Base-by-base conservation (phyloP, 1,140 invertebrate species). In the Pseudachorutes palmiensis region DNA sequence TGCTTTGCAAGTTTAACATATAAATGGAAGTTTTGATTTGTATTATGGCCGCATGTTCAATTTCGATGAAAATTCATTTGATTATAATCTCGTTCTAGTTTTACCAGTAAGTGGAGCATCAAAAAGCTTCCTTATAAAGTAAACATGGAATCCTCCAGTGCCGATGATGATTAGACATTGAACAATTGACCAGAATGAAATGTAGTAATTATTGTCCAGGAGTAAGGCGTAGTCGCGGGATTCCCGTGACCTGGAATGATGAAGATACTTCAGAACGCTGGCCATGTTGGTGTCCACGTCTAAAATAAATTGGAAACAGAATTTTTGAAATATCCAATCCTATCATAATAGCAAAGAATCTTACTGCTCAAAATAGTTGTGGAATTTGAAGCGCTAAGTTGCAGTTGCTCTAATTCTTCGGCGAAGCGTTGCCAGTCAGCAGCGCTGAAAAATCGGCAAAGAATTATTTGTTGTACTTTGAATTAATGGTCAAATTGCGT, bases 361-460 rank as follows among this genome's bases (percentile, higher is more conserved):
- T 75, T 76, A 82, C 68, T 80, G 57, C 64, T 55, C 12, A 69
- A 49, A 5, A 57, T 62, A 32, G 22, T 26, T 1, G 92, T 94
- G 76, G 94, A 94, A 78, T 95, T 95, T 67, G 87, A 84, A 64
- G 94, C 92, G 70, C 91, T 88, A 69, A 94, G 80, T 75, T 94
- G 87, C 61, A 93, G 75, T 51, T 90, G 87, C 76, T 92, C 87
- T 1, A 97, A 81, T 81, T 97, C 92, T 76, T 92, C 87, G 0
- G 89, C 84, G 75, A 91, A 94, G 76, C 89, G 86, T 70, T 92
- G 89, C 93, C 94, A 97, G 76, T 93, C 85, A 76, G 94, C 91
- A 74, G 93, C 91, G 31, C 60, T 76, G 76, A 70, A 63, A 58
- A 41, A 33, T 2, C 5, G 26, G 45, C 45, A 14, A 63, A 36